Conservation (phyloP, 2,113 vertebrate genomes). For the Ursus arctos region DNA sequence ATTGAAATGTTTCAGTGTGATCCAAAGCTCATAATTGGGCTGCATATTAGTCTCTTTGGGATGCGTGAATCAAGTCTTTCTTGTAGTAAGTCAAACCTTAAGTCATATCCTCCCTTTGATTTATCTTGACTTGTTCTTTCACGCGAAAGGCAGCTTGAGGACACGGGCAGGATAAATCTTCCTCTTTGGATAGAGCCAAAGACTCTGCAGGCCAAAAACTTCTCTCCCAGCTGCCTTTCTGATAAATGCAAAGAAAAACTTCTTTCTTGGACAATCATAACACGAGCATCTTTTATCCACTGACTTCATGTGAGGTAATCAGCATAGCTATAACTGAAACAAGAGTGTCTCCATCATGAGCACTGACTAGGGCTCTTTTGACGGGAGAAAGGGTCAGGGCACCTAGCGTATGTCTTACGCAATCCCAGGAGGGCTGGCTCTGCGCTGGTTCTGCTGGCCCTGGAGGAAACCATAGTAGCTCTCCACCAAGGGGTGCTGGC, state of each 20-base stretch:
- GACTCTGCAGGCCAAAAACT: neutral
- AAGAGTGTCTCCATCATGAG: neutral
- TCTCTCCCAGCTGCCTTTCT: neutral
- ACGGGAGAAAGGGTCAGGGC: neutral
- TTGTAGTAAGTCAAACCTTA: neutral
- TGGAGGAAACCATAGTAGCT: neutral
- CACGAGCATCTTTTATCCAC: neutral
- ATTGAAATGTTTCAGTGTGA: neutral
- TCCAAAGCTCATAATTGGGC: neutral
- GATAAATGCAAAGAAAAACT: neutral
- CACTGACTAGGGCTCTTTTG: neutral
- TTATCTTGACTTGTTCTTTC: conserved; percentile 19
- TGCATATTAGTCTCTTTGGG: neutral
- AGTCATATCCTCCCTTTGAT: neutral
- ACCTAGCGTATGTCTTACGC: rapidly evolving
- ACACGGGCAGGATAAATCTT: neutral
- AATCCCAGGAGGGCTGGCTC: rapidly evolving
- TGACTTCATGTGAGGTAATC: neutral
- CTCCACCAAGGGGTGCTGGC: rapidly evolving
- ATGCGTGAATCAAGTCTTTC: neutral
- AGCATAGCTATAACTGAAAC: neutral
- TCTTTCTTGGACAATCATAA: neutral
- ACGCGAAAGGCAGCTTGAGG: neutral
- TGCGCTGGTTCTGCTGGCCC: neutral
- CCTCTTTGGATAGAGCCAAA: neutral